Conservation (phyloP, 2,888 invertebrate genomes). For the Lasioglossum leucozonium region DNA sequence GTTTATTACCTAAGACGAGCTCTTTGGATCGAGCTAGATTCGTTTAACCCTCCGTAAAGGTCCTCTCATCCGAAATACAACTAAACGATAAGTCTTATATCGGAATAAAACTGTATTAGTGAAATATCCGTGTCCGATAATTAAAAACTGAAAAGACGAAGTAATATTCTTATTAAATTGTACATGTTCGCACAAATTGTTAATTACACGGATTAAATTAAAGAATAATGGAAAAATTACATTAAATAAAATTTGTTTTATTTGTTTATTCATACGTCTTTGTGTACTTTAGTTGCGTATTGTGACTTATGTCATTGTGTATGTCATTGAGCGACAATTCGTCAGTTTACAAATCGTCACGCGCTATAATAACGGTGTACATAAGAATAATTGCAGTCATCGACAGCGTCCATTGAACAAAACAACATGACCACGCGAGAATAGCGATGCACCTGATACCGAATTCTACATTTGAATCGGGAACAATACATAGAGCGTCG, state of each 20-base stretch:
- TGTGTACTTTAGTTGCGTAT: background rate
- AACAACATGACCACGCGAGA: conserved; percentile 5
- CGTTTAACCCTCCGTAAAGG: no score
- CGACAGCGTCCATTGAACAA: conserved; percentile 21
- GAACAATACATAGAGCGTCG: conserved; percentile 48
- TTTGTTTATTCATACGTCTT: background rate
- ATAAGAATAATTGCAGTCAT: conserved; percentile 7
- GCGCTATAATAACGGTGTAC: background rate
- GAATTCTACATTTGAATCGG: conserved; percentile 36
- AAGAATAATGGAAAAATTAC: no score
- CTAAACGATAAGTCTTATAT: no score
- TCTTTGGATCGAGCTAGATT: no score
- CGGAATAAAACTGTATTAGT: no score
- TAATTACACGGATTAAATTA: background rate
- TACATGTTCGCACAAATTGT: background rate
- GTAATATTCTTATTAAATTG: background rate
- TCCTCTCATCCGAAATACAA: no score
- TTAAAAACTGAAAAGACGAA: no score
- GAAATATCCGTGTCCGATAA: no score
- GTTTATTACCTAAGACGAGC: background rate
- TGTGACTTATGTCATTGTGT: background rate
- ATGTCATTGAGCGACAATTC: background rate
- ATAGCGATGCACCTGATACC: conserved; percentile 43
- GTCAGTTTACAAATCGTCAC: background rate
- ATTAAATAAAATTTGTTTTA: background rate